A percentile compares a stretch with the other conserved stretches of the same genome.
These are phyloP conservation scores for Chrysocyon brachyurus DNA, from an alignment of 2,797 vertebrate genomes.

Conservation along the genomic window DNA sequence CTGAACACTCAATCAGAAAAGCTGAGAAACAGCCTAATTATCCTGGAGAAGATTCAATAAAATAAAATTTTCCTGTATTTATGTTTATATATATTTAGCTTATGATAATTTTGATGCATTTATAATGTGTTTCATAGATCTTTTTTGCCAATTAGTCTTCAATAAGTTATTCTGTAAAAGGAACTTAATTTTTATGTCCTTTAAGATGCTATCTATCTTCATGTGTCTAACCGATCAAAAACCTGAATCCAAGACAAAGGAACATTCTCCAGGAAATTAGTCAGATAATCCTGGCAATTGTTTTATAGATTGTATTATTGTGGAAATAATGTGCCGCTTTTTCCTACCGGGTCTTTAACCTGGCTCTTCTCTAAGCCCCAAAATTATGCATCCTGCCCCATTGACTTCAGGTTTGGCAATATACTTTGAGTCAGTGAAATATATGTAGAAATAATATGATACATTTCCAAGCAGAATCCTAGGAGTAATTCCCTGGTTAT, in stretches of 20 bases:
- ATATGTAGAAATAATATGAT: neutral
- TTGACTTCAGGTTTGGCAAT: neutral
- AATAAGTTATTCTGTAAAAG: slow-evolving; percentile 11
- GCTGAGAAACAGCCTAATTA: neutral
- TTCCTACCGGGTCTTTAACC: neutral
- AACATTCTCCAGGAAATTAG: neutral
- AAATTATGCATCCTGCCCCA: neutral
- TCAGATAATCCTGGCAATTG: neutral
- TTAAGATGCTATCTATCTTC: neutral
- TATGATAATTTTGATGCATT: neutral
- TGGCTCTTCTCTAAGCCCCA: neutral
- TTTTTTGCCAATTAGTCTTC: neutral
- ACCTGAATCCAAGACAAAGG: neutral
- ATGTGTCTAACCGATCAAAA: neutral
- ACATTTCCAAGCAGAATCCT: neutral
- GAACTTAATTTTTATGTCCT: neutral
- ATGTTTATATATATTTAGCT: neutral
- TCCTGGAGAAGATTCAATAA: neutral
- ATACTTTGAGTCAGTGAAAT: neutral
- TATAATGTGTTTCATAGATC: neutral
- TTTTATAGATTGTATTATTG: neutral
- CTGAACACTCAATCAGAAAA: neutral
- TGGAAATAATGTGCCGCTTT: neutral
- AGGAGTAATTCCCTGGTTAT: neutral
- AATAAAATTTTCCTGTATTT: neutral